A percentile compares a stretch with the other conserved stretches of the same genome.
phyloP scores from a whole-genome alignment of 2,113 vertebrate genomes.

The Nesospiza acunhae region DNA sequence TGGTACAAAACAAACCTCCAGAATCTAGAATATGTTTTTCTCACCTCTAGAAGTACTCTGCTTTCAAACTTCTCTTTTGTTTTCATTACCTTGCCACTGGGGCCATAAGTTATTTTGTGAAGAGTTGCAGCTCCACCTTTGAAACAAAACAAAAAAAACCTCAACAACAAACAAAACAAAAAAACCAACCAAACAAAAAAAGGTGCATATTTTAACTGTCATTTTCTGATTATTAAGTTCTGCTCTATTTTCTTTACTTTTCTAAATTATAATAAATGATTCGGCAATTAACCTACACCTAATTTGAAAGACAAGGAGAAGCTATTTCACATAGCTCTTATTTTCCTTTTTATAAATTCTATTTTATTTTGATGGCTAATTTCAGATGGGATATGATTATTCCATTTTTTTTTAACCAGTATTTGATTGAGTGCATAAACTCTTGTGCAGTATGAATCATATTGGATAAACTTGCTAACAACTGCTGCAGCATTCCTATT shows the following conservation, averaged over 20 bases:
- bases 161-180: not conserved
- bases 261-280: not conserved
- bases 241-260: not conserved
- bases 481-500: not conserved
- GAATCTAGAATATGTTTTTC: not conserved
- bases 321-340: not conserved
- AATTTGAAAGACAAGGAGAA: not conserved
- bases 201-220: not conserved
- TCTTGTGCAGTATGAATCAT: not conserved
- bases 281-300: not conserved
- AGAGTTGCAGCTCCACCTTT: not conserved
- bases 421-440: not conserved
- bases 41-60: not conserved
- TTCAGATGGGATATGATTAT: not conserved
- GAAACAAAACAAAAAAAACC: not conserved
- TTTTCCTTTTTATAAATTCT: not conserved
- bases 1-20: not conserved
- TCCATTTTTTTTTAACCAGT: not conserved
- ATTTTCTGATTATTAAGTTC: not conserved
- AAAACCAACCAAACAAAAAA: not conserved
- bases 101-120: not conserved
- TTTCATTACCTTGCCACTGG: not conserved
- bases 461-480: not conserved
- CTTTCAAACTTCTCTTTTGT: not conserved
- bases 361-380: not conserved